Evolutionary conservation across 2,797 vertebrate species (phyloP), one percentile per base, ranked within the genome.

Genomic region (Moxostoma hubbsi): DNA sequence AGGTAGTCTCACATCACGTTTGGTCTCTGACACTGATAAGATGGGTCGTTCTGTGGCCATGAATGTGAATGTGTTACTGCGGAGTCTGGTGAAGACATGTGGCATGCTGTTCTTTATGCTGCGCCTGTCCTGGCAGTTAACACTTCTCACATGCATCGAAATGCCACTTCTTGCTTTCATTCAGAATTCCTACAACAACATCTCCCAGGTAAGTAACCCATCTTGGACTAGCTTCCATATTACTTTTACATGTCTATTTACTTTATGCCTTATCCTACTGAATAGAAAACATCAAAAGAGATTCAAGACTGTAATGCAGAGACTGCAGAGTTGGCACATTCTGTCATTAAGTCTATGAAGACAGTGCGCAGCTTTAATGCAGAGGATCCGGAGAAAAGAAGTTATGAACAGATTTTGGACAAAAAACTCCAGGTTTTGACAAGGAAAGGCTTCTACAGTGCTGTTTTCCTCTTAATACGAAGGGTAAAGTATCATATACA

Each of bases 31-130:
- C n/a, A 96, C 96, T 7, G 85, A 93, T 59, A 82, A 87, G 80
- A 95, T 97, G 94, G 96, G 96, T 7, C 1, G 16, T 0, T 94
- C 94, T 0, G 93, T 98, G 1, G 91, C 94, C 0, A 4, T 69
- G 0, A 97, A 95, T 12, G 84, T 90, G 77, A 98, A 98, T 0
- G 65, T 92, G 0, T 58, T 93, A 9, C 80, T 95, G 57, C 91
- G 95, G 55, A 95, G 90, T 84, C 49, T 93, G 1, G 86, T 93
- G 4, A 94, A 92, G 77, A 90, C 89, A 0, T 0, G 86, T 16
- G 93, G 95, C 2, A 92, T 97, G 77, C 89, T 94, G 0, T 5
- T 1, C 7, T 92, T 96, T 87, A 97, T 97, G 96, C 0, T 95
- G 11, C 24, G 36, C 0, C 82, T 96, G n/a, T 97, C 97, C 0